A percentile compares a stretch with the other conserved stretches of the same genome.
Evolutionary conservation across 2,113 vertebrate species (phyloP).

Genomic region (Xenopus laevis): DNA sequence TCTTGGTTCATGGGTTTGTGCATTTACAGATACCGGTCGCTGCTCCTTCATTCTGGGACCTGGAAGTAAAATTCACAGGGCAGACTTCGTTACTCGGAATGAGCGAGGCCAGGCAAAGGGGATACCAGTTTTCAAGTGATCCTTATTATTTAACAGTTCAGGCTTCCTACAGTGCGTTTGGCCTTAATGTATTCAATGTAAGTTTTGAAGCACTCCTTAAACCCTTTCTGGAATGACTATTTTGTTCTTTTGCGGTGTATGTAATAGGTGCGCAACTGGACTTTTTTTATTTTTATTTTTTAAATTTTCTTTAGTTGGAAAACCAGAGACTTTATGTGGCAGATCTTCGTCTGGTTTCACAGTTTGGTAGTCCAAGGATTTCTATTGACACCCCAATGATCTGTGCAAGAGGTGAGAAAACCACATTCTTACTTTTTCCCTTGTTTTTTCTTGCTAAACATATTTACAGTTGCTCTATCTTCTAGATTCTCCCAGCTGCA

Average conservation of each 20-base stretch:
- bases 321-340: slow-evolving; percentile 48
- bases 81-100: slow-evolving; percentile 43
- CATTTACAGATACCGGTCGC: neutral
- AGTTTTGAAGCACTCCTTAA: neutral
- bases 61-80: slow-evolving; percentile 52
- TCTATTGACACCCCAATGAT: slow-evolving; percentile 52
- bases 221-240: no score
- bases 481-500: slow-evolving; percentile 60
- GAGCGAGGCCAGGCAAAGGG: slow-evolving; percentile 51
- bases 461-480: neutral
- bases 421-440: no score
- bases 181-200: slow-evolving; percentile 48
- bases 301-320: slow-evolving; percentile 47
- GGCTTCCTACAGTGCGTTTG: slow-evolving; percentile 55
- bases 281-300: neutral
- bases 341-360: slow-evolving; percentile 47
- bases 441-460: neutral
- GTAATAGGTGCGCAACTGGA: neutral
- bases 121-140: slow-evolving; percentile 55
- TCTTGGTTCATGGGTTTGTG: neutral
- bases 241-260: no score
- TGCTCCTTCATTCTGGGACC: slow-evolving; percentile 42
- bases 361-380: slow-evolving; percentile 14
- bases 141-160: slow-evolving; percentile 46
- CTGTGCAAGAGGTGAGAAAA: slow-evolving; percentile 58